phyloP scores from a whole-genome alignment of 1,140 invertebrate species.

The Trichomalopsis sarcophagae region DNA sequence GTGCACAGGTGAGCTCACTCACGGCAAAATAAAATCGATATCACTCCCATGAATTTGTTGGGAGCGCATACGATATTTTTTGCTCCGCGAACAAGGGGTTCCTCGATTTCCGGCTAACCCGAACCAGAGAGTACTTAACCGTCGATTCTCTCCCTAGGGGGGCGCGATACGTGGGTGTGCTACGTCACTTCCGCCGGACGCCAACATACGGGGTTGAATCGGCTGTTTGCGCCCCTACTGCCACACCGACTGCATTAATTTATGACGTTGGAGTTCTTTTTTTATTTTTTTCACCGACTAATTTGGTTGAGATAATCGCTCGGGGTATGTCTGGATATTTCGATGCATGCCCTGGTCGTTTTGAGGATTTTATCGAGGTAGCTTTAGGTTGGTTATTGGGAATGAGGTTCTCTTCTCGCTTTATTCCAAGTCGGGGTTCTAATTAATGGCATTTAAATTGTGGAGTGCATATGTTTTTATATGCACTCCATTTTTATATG shows the following conservation, averaged over 20 bases:
- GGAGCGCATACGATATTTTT: not conserved
- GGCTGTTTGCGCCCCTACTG: constrained; percentile 15
- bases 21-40: constrained; percentile 11
- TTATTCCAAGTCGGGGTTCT: not conserved
- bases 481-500: no score
- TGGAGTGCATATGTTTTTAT: not conserved
- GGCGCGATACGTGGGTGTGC: constrained; percentile 32
- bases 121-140: not conserved
- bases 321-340: constrained; percentile 28
- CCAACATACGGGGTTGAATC: not conserved
- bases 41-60: not conserved
- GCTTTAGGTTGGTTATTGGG: not conserved
- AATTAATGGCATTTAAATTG: not conserved
- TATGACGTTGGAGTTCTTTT: constrained; percentile 25
- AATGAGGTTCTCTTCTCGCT: not conserved
- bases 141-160: constrained; percentile 20
- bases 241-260: constrained; percentile 48
- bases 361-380: not conserved
- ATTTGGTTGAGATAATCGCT: constrained; percentile 42
- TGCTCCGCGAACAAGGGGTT: not conserved
- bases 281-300: constrained; percentile 42
- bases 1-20: constrained; percentile 36
- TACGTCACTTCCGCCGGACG: constrained; percentile 64
- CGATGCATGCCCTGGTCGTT: not conserved
- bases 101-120: constrained; percentile 55